phyloP scores from a whole-genome alignment of 2,888 invertebrate genomes.

The Drosophila phalerata region DNA sequence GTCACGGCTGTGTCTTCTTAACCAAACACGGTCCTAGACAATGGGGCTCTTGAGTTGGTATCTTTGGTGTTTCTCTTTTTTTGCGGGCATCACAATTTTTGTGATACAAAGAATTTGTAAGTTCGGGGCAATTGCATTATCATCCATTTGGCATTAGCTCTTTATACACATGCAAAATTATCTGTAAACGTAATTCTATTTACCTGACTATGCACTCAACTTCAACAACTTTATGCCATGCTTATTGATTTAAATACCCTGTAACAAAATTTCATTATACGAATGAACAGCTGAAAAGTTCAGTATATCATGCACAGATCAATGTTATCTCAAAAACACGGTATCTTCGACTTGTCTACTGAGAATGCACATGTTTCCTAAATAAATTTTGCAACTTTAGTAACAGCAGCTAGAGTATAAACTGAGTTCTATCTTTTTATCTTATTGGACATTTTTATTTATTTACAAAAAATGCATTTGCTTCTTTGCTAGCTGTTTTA shows the following conservation, averaged over 20 bases:
- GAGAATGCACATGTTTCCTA: conserved; percentile 13
- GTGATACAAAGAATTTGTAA: conserved; percentile 17
- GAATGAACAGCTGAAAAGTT: background rate
- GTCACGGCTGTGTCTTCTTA: conserved; percentile 12
- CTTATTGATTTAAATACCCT: conserved; percentile 60
- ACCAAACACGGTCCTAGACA: conserved; percentile 45
- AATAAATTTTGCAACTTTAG: conserved; percentile 67
- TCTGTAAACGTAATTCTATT: conserved; percentile 55
- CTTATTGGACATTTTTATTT: conserved; percentile 66
- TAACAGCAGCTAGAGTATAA: conserved; percentile 4
- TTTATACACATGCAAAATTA: conserved; percentile 41
- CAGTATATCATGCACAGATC: background rate
- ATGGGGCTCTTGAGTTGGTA: conserved; percentile 18
- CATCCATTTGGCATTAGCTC: conserved; percentile 14
- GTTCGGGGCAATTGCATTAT: conserved; percentile 32
- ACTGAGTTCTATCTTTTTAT: conserved; percentile 49
- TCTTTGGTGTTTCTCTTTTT: conserved; percentile 14
- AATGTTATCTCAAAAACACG: background rate
- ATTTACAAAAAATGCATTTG: conserved; percentile 72
- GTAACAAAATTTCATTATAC: background rate
- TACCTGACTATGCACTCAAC: conserved; percentile 41
- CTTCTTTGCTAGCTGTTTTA: conserved; percentile 32
- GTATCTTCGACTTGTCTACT: background rate
- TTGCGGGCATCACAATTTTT: conserved; percentile 1
- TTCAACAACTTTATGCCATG: conserved; percentile 50